Evolutionary conservation across 2,113 vertebrate genomes (phyloP), one percentile per base, ranked within the genome.

Genomic region (Telmatochromis sp.): DNA sequence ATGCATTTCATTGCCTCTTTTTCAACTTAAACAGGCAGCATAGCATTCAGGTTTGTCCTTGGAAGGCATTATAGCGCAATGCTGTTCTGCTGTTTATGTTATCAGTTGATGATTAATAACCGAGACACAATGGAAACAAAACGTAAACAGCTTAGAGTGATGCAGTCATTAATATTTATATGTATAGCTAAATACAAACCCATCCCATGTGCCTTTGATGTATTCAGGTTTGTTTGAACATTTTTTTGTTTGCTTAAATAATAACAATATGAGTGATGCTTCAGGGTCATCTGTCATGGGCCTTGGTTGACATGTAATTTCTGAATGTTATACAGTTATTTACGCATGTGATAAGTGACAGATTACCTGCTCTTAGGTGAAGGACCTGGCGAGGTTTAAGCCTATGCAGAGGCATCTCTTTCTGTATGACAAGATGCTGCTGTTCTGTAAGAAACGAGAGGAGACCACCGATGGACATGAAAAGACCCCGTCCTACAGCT

Each of bases 391-490:
- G 3, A 95, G 98, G 63, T 99, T 99, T 88, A 99, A 99, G 90
- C 98, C 98, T 2, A 99, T 98, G 97, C 98, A 98, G 91, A 96
- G 98, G 54, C 98, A 99, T 78, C 96, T 99, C 40, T 99, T 99
- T 88, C 97, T 99, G 2, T 99, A 99, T 11, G 95, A 98, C 80
- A 98, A 96, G 92, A 98, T 97, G 88, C 93, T 99, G 0, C 95
- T 99, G 63, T 99, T 99, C 93, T 99, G 98, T 93, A 99, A 99
- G 95, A 98, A 98, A 65, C 96, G 97, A 6, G 98, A 99, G 33
- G 97, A 99, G 82, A 97, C 96, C 28, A 95, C 96, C 0, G 97
- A 98, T 9, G 97, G 97, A 15, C 97, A 98, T 3, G 98, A 98
- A 89, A 97, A 97, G 73, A 96, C 96, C 0, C 98, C 98, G 5